Base-by-base conservation (phyloP, 2,797 vertebrate species). In the Macropodus opercularis region DNA sequence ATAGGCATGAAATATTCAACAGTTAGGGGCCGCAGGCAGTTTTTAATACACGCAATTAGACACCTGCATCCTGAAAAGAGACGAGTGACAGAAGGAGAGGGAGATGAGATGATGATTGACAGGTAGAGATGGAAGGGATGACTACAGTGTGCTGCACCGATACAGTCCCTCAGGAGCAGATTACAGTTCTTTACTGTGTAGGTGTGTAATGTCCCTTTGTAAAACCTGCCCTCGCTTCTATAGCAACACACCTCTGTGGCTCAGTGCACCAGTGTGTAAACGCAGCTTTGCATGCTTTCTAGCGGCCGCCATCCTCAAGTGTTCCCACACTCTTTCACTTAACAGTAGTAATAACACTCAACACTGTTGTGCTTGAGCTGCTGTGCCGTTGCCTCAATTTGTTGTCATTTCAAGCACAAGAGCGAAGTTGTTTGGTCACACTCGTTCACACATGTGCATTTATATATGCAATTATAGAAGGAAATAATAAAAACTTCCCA, bases 141-240 rank as follows among this genome's bases (percentile, higher is more conserved):
- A 80, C 84, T 68, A 69, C 75, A 55, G 58, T 66, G 66, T 67
- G 60, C 79, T 79, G 79, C 80, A 79, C 79, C 73, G 78, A 81
- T 75, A 66, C 52, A 54, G 72, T 86, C 81, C 84, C 83, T 64
- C 42, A 70, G 82, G 85, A 89, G 63, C 77, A 82, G 78, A 81
- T 87, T 85, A 89, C 80, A 86, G 75, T 85, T 87, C 66, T 80
- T 90, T 80, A 76, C 74, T 83, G 77, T 86, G 89, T 89, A 81
- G 87, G 87, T 89, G 86, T 90, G 87, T 88, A 82, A 85, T 87
- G 89, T 90, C 85, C 86, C 79, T 87, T 89, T 84, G 73, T 84
- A 87, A 88, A 90, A 85, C 69, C 75, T 83, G 77, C 69, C 75
- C 80, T 77, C 64, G 83, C 87, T 90, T 91, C 85, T 89, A 86